These are phyloP conservation scores for Cephus sareptanus DNA, from an alignment of 2,888 invertebrate genomes.

Conservation along the genomic window DNA sequence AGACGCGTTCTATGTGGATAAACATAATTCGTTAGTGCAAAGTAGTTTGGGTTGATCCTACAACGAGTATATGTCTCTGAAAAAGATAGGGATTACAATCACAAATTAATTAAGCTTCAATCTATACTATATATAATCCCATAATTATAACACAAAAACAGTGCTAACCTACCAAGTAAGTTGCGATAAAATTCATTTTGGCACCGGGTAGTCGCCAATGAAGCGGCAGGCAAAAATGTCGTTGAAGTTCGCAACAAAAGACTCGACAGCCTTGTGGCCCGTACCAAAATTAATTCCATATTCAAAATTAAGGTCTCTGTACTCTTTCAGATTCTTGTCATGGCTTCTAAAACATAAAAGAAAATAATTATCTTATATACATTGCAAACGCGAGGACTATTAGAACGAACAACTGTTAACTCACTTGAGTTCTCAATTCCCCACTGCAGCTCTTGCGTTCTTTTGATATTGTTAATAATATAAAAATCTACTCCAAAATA, in stretches of 20 bases:
- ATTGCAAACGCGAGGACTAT: neutral
- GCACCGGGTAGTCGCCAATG: slow-evolving; percentile 26
- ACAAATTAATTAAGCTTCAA: neutral
- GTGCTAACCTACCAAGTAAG: slow-evolving; percentile 23
- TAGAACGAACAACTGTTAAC: neutral
- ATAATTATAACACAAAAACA: slow-evolving; percentile 20
- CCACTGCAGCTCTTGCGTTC: neutral
- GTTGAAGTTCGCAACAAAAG: slow-evolving; percentile 28
- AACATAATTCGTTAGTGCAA: neutral
- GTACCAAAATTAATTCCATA: slow-evolving; percentile 44
- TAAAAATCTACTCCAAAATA: neutral
- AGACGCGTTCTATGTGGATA: neutral
- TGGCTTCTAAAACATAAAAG: neutral
- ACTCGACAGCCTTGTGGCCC: slow-evolving; percentile 31
- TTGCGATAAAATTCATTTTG: slow-evolving; percentile 28
- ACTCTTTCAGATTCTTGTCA: neutral
- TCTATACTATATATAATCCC: slow-evolving; percentile 4
- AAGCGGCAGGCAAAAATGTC: slow-evolving; percentile 24
- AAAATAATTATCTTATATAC: neutral
- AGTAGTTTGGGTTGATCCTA: slow-evolving; percentile 1
- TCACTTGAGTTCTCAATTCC: neutral
- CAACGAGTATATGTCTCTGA: slow-evolving; percentile 24
- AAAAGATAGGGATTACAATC: slow-evolving; percentile 5
- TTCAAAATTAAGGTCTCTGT: slow-evolving; percentile 15
- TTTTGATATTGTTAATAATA: neutral